Conservation (phyloP, 2,797 vertebrate genomes). For the Oryzias sinensis region DNA sequence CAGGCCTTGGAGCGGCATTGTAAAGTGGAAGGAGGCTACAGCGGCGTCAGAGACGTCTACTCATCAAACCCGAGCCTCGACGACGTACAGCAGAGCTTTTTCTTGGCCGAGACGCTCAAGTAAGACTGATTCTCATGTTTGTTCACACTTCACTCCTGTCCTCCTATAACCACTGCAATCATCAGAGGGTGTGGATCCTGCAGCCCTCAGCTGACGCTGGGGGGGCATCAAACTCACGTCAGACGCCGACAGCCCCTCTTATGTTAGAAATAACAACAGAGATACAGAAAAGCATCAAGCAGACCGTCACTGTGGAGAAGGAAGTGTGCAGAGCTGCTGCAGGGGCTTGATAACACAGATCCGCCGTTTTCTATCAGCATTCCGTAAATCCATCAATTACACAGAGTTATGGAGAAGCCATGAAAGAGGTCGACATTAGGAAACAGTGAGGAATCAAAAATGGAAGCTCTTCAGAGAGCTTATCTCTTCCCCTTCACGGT, state of each 20-base stretch:
- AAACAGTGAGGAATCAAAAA: no score
- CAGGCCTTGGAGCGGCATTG: conserved; percentile 95
- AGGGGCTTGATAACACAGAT: no score
- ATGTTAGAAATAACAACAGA: no score
- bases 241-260: background rate
- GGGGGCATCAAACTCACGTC: background rate
- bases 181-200: conserved; percentile 5
- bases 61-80: conserved; percentile 82
- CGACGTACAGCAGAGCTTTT: conserved; percentile 98
- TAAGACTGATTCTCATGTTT: conserved; percentile 69
- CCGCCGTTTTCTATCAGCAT: no score
- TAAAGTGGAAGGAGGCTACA: conserved; percentile 91
- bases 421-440: no score
- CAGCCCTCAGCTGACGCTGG: conserved; percentile 16
- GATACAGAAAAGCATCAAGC: no score
- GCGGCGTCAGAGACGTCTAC: conserved; percentile 93
- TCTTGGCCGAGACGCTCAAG: conserved; percentile 96
- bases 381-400: no score
- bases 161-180: conserved; percentile 22
- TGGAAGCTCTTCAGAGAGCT: no score
- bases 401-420: no score
- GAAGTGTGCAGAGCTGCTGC: no score
- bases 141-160: conserved; percentile 1
- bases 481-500: no score
- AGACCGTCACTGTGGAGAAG: no score